A percentile compares a stretch with the other conserved stretches of the same genome.
phyloP scores from a whole-genome alignment of 2,113 vertebrate genomes.

The Sceloporus tristichus region DNA sequence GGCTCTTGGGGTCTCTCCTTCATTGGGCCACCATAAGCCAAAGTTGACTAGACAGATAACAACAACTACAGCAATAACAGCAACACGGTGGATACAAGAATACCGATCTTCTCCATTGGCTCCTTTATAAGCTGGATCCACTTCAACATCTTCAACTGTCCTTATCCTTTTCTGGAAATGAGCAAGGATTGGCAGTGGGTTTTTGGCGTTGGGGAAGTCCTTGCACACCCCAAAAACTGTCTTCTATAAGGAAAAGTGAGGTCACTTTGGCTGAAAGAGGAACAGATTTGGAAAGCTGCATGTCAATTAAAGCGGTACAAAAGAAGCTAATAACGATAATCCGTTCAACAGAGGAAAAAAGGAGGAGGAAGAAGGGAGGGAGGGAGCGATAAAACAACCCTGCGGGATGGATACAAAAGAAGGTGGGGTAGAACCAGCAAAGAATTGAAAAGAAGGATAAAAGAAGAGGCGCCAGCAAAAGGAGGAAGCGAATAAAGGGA shows the following conservation, averaged over 20 bases:
- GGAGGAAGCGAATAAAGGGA: constrained; percentile 44
- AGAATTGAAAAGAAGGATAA: constrained; percentile 20
- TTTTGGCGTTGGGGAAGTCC: background rate
- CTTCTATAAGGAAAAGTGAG: constrained; percentile 51
- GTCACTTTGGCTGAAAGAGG: constrained; percentile 65
- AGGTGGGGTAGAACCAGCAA: constrained; percentile 31
- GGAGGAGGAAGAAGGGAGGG: background rate
- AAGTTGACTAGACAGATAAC: too few relatives aligned
- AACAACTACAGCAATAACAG: too few relatives aligned
- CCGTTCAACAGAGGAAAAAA: constrained; percentile 34
- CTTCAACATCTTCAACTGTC: background rate
- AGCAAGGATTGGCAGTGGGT: background rate
- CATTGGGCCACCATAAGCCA: too few relatives aligned
- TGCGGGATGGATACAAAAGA: constrained; percentile 36
- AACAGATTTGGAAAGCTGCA: constrained; percentile 65
- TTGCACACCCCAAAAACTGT: constrained; percentile 1
- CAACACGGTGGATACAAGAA: too few relatives aligned
- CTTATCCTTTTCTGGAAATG: background rate
- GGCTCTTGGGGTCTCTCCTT: too few relatives aligned
- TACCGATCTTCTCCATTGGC: background rate
- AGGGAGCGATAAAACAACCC: constrained; percentile 34
- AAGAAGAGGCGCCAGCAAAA: constrained; percentile 42
- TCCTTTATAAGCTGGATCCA: background rate
- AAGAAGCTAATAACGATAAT: constrained; percentile 70
- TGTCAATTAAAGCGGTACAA: constrained; percentile 68